Evolutionary conservation across 2,888 invertebrate genomes (phyloP).

Genomic region (Eristalinus sepulchralis): DNA sequence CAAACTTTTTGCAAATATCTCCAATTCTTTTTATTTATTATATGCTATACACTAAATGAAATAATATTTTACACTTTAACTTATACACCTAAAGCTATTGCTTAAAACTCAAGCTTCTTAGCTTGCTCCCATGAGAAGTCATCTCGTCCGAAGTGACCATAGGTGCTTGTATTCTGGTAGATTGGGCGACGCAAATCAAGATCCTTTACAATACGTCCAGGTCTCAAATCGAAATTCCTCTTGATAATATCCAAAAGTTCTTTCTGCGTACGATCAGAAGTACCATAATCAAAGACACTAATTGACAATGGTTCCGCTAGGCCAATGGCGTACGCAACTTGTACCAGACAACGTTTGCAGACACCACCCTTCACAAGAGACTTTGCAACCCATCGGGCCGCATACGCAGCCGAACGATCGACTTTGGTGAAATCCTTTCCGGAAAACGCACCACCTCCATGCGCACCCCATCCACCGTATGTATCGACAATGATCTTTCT

Average conservation of each 20-base stretch:
- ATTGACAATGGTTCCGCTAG: constrained; percentile 97
- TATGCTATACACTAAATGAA: neutral
- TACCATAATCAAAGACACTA: constrained; percentile 96
- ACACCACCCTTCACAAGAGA: constrained; percentile 95
- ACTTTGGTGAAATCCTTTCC: constrained; percentile 98
- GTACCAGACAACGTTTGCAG: constrained; percentile 96
- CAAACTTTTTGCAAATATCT: neutral
- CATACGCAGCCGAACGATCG: constrained; percentile 97
- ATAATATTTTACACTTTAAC: constrained; percentile 25
- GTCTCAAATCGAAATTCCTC: constrained; percentile 96
- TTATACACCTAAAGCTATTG: neutral
- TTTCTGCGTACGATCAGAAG: constrained; percentile 90
- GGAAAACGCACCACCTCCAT: constrained; percentile 98
- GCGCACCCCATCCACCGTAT: constrained; percentile 99
- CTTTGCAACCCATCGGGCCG: constrained; percentile 98
- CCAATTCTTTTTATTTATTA: neutral
- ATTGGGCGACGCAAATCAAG: constrained; percentile 94
- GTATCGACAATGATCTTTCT: constrained; percentile 99
- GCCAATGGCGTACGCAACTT: constrained; percentile 98
- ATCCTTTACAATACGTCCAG: constrained; percentile 96
- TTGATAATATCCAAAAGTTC: constrained; percentile 91
- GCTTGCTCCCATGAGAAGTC: constrained; percentile 99
- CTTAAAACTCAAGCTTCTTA: constrained; percentile 82
- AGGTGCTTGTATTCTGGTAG: constrained; percentile 96
- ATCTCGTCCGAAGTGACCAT: constrained; percentile 97